phyloP scores from a whole-genome alignment of 2,113 vertebrate species.

The Vulpes ferrilata region DNA sequence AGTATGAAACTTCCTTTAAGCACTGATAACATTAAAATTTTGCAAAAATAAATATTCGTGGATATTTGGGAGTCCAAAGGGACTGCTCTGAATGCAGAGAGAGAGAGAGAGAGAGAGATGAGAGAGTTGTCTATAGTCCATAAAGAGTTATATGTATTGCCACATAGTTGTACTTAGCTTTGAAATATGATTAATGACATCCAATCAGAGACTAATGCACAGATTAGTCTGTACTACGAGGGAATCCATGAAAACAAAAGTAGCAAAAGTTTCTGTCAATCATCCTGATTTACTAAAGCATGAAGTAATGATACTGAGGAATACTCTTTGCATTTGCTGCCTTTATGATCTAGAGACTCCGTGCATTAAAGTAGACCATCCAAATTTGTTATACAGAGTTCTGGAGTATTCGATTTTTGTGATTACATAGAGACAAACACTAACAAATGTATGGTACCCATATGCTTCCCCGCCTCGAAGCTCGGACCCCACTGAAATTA shows the following conservation, averaged over 20 bases:
- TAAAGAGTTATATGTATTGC: neutral
- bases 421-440: conserved; percentile 7
- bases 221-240: neutral
- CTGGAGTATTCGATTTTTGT: neutral
- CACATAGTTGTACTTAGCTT: neutral
- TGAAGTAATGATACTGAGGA: neutral
- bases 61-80: neutral
- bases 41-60: conserved; percentile 1
- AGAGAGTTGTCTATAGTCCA: neutral
- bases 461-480: conserved; percentile 1
- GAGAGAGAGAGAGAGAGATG: neutral
- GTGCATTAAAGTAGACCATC: neutral
- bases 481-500: neutral
- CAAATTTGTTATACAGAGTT: conserved; percentile 1
- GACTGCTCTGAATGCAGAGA: neutral
- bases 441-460: conserved; percentile 38
- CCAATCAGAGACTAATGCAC: neutral
- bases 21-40: neutral
- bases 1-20: neutral
- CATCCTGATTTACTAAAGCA: conserved; percentile 21
- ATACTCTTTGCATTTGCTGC: neutral
- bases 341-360: conserved; percentile 25
- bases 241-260: conserved; percentile 17
- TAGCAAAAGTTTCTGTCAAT: neutral
- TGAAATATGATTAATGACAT: neutral